Base-by-base conservation (phyloP, 2,113 vertebrate species). In the Astatoreochromis straeleni region DNA sequence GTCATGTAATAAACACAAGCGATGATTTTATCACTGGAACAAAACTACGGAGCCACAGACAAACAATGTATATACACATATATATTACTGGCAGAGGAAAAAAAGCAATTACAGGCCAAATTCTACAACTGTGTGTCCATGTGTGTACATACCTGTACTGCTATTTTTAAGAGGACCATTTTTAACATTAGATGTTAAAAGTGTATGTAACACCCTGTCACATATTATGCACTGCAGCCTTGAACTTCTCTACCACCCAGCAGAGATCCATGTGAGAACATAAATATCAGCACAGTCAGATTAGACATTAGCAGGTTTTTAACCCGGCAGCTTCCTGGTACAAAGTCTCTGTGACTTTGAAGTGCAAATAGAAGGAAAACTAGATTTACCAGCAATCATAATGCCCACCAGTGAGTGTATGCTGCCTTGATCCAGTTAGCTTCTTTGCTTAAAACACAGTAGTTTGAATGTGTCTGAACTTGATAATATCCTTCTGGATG, bases 11-110 rank as follows among this genome's bases (percentile, higher is more conserved):
- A 78, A 81, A 68, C 38, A 53, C 9, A 81, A n/a, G 7, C 2
- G 2, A 70, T 47, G 2, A 33, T 26, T 79, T 80, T 11, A 47
- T 84, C 80, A 35, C 2, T 24, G 26, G 33, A 80, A 33, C 31
- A 87, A 26, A 47, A 49, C 45, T 49, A 78, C 6, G 0, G 42
- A 78, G 70, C 2, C 24, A 49, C 16, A 75, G 16, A 78, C n/a
- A 70, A 33, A 65, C 42, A 78, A 49, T 78, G 42, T 19, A 78
- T 19, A 49, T 78, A 78, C 24, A 49, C 24, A 49, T 19, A 49
- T 78, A 5, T 7, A n/a, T 78, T 47, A 78, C 16, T 7, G 29
- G 16, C 45, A 78, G 24, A 5, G 24, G 17, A 0, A 0, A 24
- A 70, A 47, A 75, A 75, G 9, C 40, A 75, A 75, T 75, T 75